Evolutionary conservation across 2,113 vertebrate species (phyloP), one percentile per base, ranked within the genome.

Genomic region (Chaenocephalus aceratus): DNA sequence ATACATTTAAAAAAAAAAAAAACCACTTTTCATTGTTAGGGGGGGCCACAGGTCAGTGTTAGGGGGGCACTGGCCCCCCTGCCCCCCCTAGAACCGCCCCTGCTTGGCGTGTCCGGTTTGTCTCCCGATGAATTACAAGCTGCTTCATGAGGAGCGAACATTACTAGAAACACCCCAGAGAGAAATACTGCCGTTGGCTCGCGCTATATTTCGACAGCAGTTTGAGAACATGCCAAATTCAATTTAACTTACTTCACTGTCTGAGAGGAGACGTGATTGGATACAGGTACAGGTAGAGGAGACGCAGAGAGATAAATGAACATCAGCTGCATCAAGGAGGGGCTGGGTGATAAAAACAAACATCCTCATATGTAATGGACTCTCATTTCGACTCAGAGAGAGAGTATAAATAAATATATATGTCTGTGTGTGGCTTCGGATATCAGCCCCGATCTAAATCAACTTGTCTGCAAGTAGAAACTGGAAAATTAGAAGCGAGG

Each of bases 141-240:
- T 3, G 67, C 67, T 59, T 51, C 70, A 21, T 12, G 64, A 23
- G 54, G 75, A 54, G 13, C 36, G 14, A 60, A 74, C 67, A 59
- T 74, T 56, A n/a, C 36, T 65, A 21, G 41, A 54, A 53, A 73
- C 41, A 72, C 71, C 62, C 13, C 21, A 7, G 67, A 45, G 41
- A n/a, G 72, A 82, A 86, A 69, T n/a, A 45, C 46, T 21, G 52
- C 64, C 65, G 2, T 60, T 63, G 2, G 78, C 72, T 82, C 1
- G n/a, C 71, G 0, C 62, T 46, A 13, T 21, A 44, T 44, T 72
- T 78, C 1, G 14, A 69, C 75, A 64, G 80, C 72, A 61, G 68
- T 62, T 80, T 83, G 77, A 72, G 72, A 83, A 79, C 54, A 66
- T 58, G 77, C 64, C 82, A 81, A 79, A 87, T 87, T 88, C 64